Conservation (phyloP, 2,797 vertebrate species). For the Tangara arthus region DNA sequence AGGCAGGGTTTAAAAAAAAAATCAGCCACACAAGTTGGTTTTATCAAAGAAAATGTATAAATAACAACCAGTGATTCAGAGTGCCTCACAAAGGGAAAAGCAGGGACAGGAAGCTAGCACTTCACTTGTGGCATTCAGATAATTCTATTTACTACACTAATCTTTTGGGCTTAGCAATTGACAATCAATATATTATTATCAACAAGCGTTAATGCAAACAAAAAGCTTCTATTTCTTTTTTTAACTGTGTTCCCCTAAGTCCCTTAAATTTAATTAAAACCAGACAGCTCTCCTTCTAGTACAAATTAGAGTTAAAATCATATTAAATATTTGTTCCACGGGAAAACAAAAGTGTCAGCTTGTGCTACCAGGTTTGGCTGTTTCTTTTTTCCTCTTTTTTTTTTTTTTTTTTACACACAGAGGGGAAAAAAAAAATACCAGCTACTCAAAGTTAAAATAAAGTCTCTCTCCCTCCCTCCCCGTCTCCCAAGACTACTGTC, state of each 20-base stretch:
- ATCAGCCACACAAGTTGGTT: slow-evolving; percentile 70
- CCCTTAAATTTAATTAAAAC: slow-evolving; percentile 62
- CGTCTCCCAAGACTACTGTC: slow-evolving; percentile 81
- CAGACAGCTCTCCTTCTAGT: slow-evolving; percentile 23
- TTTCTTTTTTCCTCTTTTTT: background rate
- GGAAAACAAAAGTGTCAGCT: slow-evolving; percentile 65
- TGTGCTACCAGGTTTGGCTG: slow-evolving; percentile 45
- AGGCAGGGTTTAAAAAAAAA: slow-evolving; percentile 65
- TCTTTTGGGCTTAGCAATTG: slow-evolving; percentile 68
- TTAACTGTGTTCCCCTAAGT: slow-evolving; percentile 8
- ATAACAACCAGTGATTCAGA: slow-evolving; percentile 71
- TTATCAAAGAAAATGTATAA: slow-evolving; percentile 76
- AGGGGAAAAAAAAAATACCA: slow-evolving; percentile 56
- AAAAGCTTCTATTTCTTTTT: slow-evolving; percentile 63
- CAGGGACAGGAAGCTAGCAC: slow-evolving; percentile 71
- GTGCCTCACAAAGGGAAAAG: slow-evolving; percentile 70
- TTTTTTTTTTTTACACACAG: background rate
- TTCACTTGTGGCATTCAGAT: slow-evolving; percentile 64
- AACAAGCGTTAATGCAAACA: slow-evolving; percentile 60
- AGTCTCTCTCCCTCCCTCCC: slow-evolving; percentile 77
- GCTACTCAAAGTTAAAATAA: slow-evolving; percentile 83
- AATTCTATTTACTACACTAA: slow-evolving; percentile 73
- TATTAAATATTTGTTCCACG: slow-evolving; percentile 58
- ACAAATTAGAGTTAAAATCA: slow-evolving; percentile 66
- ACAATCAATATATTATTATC: slow-evolving; percentile 64